Evolutionary conservation across 2,113 vertebrate genomes (phyloP), one percentile per base, ranked within the genome.

Genomic region (Emydura subglobosa): DNA sequence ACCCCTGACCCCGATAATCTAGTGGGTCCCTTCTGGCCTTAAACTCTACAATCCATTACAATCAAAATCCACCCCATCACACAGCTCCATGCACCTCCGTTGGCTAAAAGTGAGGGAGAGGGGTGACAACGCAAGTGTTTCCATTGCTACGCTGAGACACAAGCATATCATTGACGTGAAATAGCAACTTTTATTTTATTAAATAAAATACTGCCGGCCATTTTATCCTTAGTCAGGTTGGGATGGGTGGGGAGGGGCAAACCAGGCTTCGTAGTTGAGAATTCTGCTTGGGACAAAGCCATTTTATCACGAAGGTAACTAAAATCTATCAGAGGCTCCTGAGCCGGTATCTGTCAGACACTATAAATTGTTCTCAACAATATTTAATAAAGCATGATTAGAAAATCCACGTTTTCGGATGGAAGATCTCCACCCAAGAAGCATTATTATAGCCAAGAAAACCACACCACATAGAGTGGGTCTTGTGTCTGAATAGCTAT

Each of bases 131-230:
- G 42, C 39, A 27, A 76, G 11, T 13, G 6, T 47, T 47, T 14
- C 74, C 44, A 27, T 34, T 0, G 10, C 57, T 3, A 2, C 79
- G 14, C 22, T 25, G 82, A 92, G 61, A 80, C 61, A 61, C 87
- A 59, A 79, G 53, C 3, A 29, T 25, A 5, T 5, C 0, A 19
- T 3, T 94, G 93, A 87, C 94, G 74, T 83, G 95, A 97, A 96
- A 97, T 94, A 97, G 79, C 86, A 89, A 95, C 29, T 90, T 95
- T 96, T 97, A 96, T 97, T 97, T 96, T 94, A 93, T 96, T 96
- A 93, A 89, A 96, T 96, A 97, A 96, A 97, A 96, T 94, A 95
- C 94, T 95, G 92, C 95, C 7, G 3, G n/a, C 65, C 65, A 22
- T 95, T 97, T 93, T 90, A 80, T 91, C 95, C 95, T 93, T 50